Evolutionary conservation across 2,888 invertebrate species (phyloP), one percentile per base, ranked within the genome.

Genomic region (Thalpophila matura): DNA sequence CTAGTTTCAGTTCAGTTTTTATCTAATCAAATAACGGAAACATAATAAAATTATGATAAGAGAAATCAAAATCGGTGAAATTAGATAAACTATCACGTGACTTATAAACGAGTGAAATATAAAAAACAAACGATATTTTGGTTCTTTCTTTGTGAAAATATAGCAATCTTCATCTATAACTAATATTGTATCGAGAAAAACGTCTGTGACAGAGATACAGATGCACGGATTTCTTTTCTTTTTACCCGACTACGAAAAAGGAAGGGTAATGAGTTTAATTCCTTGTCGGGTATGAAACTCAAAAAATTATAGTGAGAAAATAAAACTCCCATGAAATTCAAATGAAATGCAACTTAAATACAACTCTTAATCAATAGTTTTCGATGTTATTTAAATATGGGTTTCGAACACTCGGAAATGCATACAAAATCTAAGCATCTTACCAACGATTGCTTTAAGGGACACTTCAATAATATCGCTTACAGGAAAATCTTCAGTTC

Each of bases 1-100:
- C 26, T 64, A 69, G 53, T 63, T 57, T 47, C n/a, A n/a, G 35
- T 50, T 40, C 18, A 33, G 42, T 43, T 9, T 43, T 56, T 56
- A 71, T 71, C 66, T 61, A 14, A 53, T 71, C 42, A 35, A 35
- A 37, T 50, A 33, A 42, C 47, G 27, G 9, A 51, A 37, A 43
- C 38, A 70, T 53, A 29, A 24, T 55, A n/a, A n/a, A n/a, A n/a
- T n/a, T n/a, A 38, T 43, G 60, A 71, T 71, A 61, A 66, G 20
- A 18, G 16, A 47, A 66, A 70, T 70, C 71, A 59, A 66, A 69
- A 70, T 51, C 24, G 46, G 14, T 55, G 22, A 26, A 38, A 38
- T 46, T 65, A 35, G 50, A 60, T 68, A 68, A 62, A 22, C 0
- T 35, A 24, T 65, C 59, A 65, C 37, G 58, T 10, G 37, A 65